Base-by-base conservation (phyloP, 2,888 invertebrate species). In the Ophion obscuratus region DNA sequence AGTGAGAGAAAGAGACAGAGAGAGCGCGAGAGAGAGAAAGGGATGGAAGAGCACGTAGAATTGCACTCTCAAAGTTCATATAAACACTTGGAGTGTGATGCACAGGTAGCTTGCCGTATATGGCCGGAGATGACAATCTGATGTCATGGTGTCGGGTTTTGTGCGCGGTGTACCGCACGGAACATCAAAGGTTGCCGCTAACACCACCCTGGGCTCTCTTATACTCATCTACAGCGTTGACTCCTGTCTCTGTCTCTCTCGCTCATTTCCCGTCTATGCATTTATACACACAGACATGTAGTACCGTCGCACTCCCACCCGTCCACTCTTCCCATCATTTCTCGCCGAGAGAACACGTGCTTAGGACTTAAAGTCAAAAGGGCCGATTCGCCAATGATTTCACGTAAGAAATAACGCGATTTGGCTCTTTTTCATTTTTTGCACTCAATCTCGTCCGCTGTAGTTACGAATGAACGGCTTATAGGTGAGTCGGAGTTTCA, bases 181-280 rank as follows among this genome's bases (percentile, higher is more conserved):
- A 89, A 92, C 91, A 93, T 93, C 93, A 93, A 93, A 93, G 93
- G 87, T 83, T 85, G 88, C 86, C 86, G 86, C 86, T 70, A 53
- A 75, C 81, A 81, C 81, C 81, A 68, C 68, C 67, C 81, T 61
- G 66, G 83, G 85, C 88, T 81, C 87, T 89, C 68, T 68, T 75
- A 62, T 36, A 59, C 67, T 77, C 77, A 17, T 57, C 24, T n/a
- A 44, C 74, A n/a, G 31, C 36, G 20, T 67, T 80, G 71, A 53
- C 75, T 81, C 62, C 57, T 62, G 68, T 59, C 36, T 53, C 77
- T 44, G 47, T 2, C 53, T 11, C 53, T 66, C 53, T 44, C 47
- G 6, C 44, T 31, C 76, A 53, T 17, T 64, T 20, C 27, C 59
- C 24, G 24, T 31, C 44, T 62, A 53, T 53, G 53, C 53, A 53